Evolutionary conservation across 2,888 invertebrate genomes (phyloP).

Genomic region (Camptogramma bilineatum): DNA sequence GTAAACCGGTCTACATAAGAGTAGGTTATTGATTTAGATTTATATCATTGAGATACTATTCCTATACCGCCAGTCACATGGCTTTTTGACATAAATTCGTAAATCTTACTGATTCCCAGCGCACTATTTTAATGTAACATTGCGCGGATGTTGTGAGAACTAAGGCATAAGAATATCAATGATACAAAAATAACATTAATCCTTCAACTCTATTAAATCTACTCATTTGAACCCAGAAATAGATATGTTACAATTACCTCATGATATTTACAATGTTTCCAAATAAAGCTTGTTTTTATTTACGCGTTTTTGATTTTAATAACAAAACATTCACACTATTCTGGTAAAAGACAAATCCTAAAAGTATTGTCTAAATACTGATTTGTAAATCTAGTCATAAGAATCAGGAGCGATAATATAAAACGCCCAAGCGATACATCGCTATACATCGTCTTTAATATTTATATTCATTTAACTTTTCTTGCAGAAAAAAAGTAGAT

Average conservation of each 20-base stretch:
- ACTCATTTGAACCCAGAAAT: constrained; percentile 60
- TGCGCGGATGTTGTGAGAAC: too few relatives aligned
- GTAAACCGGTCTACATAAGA: constrained; percentile 22
- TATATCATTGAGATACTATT: constrained; percentile 16
- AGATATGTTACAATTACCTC: constrained; percentile 69
- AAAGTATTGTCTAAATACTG: constrained; percentile 67
- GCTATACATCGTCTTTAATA: too few relatives aligned
- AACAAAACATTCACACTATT: constrained; percentile 14
- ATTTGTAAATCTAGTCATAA: constrained; percentile 64
- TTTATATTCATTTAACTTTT: too few relatives aligned
- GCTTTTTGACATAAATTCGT: too few relatives aligned
- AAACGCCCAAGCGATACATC: constrained; percentile 25
- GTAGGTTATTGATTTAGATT: neutral
- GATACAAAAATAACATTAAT: constrained; percentile 17
- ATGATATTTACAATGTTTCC: constrained; percentile 68
- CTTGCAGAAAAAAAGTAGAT: too few relatives aligned
- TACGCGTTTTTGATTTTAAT: too few relatives aligned
- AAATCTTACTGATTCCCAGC: neutral
- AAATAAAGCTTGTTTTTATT: constrained; percentile 21
- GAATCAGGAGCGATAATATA: constrained; percentile 44
- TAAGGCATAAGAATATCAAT: neutral
- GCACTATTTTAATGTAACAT: neutral
- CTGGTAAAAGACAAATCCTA: constrained; percentile 40
- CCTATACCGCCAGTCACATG: constrained; percentile 23
- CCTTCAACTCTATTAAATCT: constrained; percentile 29